Evolutionary conservation across 2,888 invertebrate species (phyloP).

Genomic region (Eremobia ochroleuca): DNA sequence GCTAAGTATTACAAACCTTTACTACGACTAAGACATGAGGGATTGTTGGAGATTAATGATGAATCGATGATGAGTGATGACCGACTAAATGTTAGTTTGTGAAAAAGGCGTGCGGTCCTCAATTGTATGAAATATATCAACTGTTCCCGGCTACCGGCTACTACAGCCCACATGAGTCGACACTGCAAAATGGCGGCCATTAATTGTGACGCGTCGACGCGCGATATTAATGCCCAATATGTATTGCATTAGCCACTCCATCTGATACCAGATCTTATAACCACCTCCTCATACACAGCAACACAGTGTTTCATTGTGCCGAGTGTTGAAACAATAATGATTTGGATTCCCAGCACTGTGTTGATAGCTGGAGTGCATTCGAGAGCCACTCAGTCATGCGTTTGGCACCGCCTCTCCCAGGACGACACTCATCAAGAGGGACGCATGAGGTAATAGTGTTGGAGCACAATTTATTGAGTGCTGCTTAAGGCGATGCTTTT

Average conservation of each 20-base stretch:
- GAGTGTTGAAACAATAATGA: background rate
- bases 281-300: background rate
- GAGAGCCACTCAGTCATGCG: constrained; percentile 46
- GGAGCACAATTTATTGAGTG: constrained; percentile 45
- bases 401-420: constrained; percentile 51
- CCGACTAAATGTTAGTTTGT: constrained; percentile 1
- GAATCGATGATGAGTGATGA: background rate
- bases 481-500: constrained; percentile 30
- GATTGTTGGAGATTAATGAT: background rate
- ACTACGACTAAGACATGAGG: background rate
- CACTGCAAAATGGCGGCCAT: constrained; percentile 62
- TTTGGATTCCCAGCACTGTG: constrained; percentile 27
- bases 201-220: constrained; percentile 53
- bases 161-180: constrained; percentile 27
- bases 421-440: constrained; percentile 56
- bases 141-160: background rate
- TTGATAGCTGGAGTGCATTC: constrained; percentile 37
- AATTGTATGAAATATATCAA: constrained; percentile 10
- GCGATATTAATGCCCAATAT: constrained; percentile 68
- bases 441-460: constrained; percentile 53
- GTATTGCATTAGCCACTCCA: constrained; percentile 61
- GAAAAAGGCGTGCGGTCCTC: background rate
- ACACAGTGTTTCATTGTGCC: constrained; percentile 38
- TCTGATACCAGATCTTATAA: constrained; percentile 52
- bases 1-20: background rate